Evolutionary conservation across 2,888 invertebrate species (phyloP), one percentile per base, ranked within the genome.

Genomic region (Atrina japonica): DNA sequence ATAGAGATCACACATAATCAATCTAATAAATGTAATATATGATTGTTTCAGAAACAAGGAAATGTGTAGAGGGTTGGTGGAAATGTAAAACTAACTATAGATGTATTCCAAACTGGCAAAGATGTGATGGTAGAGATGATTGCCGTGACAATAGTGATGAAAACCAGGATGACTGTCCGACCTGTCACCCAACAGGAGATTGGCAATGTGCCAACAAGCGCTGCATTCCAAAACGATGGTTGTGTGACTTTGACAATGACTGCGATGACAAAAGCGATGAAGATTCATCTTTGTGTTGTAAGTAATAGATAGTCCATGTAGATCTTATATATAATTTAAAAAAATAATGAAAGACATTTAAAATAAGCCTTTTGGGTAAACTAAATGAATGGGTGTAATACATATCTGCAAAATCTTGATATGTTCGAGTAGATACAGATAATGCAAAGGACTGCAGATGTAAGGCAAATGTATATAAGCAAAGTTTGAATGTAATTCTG

Each of bases 71-170:
- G 0, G 98, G 98, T 0, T 99, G 98, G 98, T 94, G 96, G 86
- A 93, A 97, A 21, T 99, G 99, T 91, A 97, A 97, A 0, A 96
- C 97, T 0, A 95, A 95, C 91, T 98, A 98, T 90, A 93, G 98
- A 29, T 98, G 98, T 90, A 97, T 99, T 84, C 98, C 99, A 0
- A 96, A 97, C 91, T 99, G 98, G 98, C 92, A 98, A 76, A 97
- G 98, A 93, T 99, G 99, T 89, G 98, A 99, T 89, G 98, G 98
- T 14, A 97, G 97, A 89, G 97, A 99, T 86, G 98, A 99, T 89
- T 98, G 97, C 84, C 93, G 97, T 2, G 99, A 99, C 88, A 96
- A 96, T 68, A 96, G 96, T 30, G 99, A 99, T 88, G 99, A 99
- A 90, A 91, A 94, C 53, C 94, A 96, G 0, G 95, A 96, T 83